phyloP scores from a whole-genome alignment of 2,113 vertebrate species.

The Hystrix cristata region DNA sequence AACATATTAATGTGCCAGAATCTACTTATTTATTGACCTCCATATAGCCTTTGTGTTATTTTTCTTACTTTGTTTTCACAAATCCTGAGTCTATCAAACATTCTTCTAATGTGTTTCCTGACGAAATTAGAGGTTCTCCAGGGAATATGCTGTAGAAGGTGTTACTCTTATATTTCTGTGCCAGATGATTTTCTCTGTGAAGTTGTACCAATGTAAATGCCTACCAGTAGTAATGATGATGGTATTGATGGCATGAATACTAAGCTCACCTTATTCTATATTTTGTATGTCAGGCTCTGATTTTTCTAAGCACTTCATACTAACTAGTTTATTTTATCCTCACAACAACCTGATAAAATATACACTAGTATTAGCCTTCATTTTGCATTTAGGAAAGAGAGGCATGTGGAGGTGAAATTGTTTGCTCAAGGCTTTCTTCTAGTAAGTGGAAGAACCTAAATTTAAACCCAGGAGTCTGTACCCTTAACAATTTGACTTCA shows the following conservation, averaged over 20 bases:
- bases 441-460: neutral
- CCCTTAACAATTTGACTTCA: neutral
- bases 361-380: neutral
- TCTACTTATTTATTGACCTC: neutral
- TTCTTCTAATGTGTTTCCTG: neutral
- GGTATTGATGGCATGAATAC: neutral
- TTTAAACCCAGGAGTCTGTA: neutral
- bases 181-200: neutral
- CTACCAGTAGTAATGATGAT: neutral
- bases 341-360: neutral
- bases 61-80: constrained; percentile 24
- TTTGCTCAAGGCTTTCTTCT: neutral
- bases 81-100: neutral
- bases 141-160: neutral
- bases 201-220: neutral
- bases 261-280: neutral
- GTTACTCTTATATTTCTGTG: neutral
- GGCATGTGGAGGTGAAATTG: neutral
- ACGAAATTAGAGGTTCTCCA: neutral
- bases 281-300: neutral
- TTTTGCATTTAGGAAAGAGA: constrained; percentile 13
- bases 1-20: neutral
- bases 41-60: neutral
- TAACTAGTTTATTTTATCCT: neutral
- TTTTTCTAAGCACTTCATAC: neutral